These are phyloP conservation scores for Drosophila gunungcola DNA, from an alignment of 1,140 invertebrate species.

Conservation along the genomic window DNA sequence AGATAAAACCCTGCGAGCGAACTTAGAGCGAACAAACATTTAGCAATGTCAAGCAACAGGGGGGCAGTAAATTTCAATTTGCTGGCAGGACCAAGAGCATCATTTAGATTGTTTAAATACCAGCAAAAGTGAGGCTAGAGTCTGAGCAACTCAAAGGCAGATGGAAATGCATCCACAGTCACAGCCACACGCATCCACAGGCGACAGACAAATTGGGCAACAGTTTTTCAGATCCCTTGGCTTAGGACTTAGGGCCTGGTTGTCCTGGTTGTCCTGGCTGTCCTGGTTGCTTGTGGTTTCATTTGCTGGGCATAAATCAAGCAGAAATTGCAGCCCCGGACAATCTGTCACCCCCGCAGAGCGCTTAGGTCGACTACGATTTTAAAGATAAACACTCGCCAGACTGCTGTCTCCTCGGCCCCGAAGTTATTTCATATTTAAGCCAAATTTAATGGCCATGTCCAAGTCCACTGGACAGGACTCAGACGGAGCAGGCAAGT, in stretches of 20 bases:
- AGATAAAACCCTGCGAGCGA: slow-evolving; percentile 20
- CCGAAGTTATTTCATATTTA: slow-evolving; percentile 57
- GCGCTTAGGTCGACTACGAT: slow-evolving; percentile 49
- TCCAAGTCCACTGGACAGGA: slow-evolving; percentile 29
- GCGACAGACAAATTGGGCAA: slow-evolving; percentile 59
- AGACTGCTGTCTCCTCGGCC: slow-evolving; percentile 7
- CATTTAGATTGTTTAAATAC: slow-evolving; percentile 61
- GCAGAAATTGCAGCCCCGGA: slow-evolving; percentile 45
- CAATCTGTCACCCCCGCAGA: slow-evolving; percentile 28
- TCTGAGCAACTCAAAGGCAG: slow-evolving; percentile 12
- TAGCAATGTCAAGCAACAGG: slow-evolving; percentile 33
- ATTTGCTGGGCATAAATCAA: slow-evolving; percentile 73
- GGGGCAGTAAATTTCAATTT: slow-evolving; percentile 67
- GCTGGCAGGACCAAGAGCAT: slow-evolving; percentile 40
- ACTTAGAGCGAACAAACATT: slow-evolving; percentile 30
- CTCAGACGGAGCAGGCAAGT: slow-evolving; percentile 20
- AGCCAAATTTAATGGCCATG: slow-evolving; percentile 64
- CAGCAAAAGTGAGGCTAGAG: slow-evolving; percentile 31
- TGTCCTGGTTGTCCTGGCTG: background rate
- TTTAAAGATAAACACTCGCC: slow-evolving; percentile 69
- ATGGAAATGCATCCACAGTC: slow-evolving; percentile 27
- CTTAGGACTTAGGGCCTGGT: background rate
- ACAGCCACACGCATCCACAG: slow-evolving; percentile 23
- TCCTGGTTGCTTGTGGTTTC: slow-evolving; percentile 52
- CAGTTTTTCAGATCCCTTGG: slow-evolving; percentile 49